Base-by-base conservation (phyloP, 2,888 invertebrate genomes). In the Odontomyia ornata region DNA sequence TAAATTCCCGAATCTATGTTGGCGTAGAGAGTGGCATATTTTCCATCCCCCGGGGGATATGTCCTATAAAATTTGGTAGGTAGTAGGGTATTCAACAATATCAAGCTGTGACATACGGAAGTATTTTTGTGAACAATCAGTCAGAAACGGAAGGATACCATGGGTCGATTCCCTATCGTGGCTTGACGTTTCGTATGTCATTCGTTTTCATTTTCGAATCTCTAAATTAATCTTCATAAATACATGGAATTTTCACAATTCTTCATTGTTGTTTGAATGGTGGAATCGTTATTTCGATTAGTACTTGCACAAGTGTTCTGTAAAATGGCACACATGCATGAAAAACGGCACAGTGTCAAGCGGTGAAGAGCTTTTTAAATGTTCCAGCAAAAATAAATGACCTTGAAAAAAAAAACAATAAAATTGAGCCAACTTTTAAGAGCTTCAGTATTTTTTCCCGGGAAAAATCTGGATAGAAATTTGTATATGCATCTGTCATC, bases 81-180 rank as follows among this genome's bases (percentile, higher is more conserved):
- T 36, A 36, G 36, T 36, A 9, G 36, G 36, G 36, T 36, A 36
- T 36, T 36, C 36, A 52, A 15, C 25, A 23, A 28, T 28, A 64
- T 64, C 64, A 27, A 64, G 27, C 64, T 64, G 64, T 64, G 64
- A 64, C 64, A 64, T 15, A 15, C 52, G 52, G 52, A 18, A 36
- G 15, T 18, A 9, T 52, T 52, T 52, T 52, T 52, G 15, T 18
- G 13, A 3, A 15, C 52, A 52, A 52, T 52, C 52, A 52, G 52
- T 52, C 52, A 52, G 52, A 4, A n/a, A 52, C n/a, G 52, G 18
- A 52, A 52, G 36, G 9, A 36, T 36, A 5, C 9, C 36, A 9
- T 36, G 3, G 36, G 36, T 36, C 9, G n/a, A n/a, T n/a, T n/a
- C n/a, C n/a, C n/a, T n/a, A n/a, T n/a, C n/a, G n/a, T n/a, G n/a